A percentile compares a stretch with the other conserved stretches of the same genome.
Conservation (phyloP, 53 echinoderm and acorn worm genomes). For the Henricia sp. region DNA sequence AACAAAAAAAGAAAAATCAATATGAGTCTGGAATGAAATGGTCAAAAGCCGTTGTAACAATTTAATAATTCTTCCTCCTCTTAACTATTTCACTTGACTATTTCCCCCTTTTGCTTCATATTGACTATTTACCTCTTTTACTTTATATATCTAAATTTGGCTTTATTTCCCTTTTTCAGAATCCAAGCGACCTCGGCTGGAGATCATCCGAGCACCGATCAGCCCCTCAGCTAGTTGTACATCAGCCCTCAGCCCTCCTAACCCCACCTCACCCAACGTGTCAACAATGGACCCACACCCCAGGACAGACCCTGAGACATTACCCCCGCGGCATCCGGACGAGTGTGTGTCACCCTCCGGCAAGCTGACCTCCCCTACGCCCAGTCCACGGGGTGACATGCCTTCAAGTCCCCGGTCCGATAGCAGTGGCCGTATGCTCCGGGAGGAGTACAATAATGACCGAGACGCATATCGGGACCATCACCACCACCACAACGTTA, state of each 20-base stretch:
- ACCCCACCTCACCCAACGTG: constrained; percentile 56
- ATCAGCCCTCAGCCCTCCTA: constrained; percentile 76
- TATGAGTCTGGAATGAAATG: no score
- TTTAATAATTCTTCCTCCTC: no score
- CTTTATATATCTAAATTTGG: no score
- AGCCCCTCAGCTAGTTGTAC: constrained; percentile 71
- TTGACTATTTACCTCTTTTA: no score
- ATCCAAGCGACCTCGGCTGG: constrained; percentile 83
- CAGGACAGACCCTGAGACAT: constrained; percentile 58
- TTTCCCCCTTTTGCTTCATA: no score
- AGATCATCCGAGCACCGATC: constrained; percentile 86
- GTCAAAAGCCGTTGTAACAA: no score
- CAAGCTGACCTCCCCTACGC: constrained; percentile 76
- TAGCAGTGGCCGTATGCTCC: constrained; percentile 37
- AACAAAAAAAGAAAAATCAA: no score
- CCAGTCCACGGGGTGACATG: constrained; percentile 49
- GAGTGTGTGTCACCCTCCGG: constrained; percentile 73
- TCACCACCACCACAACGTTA: constrained; percentile 8
- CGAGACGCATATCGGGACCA: constrained; percentile 30
- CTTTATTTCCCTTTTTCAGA: constrained; percentile 63
- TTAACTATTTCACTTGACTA: no score
- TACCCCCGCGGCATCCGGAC: constrained; percentile 58
- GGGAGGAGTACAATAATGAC: constrained; percentile 28
- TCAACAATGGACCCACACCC: constrained; percentile 4
- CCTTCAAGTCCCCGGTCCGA: constrained; percentile 49